Percentiles rank a stretch among this genome's conserved stretches.
These are phyloP conservation scores for Sinocyclocheilus rhinocerous DNA, from an alignment of 2,113 vertebrate species.

Conservation along the genomic window DNA sequence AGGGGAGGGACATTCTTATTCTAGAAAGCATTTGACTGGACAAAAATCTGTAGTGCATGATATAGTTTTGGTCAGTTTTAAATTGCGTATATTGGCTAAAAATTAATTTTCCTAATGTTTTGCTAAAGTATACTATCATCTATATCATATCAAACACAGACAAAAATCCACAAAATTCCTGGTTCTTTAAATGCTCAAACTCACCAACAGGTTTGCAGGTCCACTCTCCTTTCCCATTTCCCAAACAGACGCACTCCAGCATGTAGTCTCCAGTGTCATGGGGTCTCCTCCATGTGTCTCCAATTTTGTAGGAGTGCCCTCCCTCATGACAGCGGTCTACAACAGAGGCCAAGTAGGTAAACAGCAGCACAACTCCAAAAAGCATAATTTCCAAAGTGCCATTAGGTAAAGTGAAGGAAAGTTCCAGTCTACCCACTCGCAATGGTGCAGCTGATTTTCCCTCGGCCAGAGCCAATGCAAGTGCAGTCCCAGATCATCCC, in stretches of 20 bases:
- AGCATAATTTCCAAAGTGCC: neutral
- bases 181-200: conserved; percentile 48
- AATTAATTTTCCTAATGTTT: too few species aligned
- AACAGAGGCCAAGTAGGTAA: conserved; percentile 10
- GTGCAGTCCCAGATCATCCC: conserved; percentile 99
- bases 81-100: neutral
- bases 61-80: neutral
- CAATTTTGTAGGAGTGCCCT: conserved; percentile 93
- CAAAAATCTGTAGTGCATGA: neutral
- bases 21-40: neutral
- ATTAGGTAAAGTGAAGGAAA: neutral
- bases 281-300: conserved; percentile 91
- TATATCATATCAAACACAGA: neutral
- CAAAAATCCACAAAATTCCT: neutral
- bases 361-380: conserved; percentile 25
- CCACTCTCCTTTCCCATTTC: too few species aligned
- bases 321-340: conserved; percentile 96
- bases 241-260: too few species aligned
- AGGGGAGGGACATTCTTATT: neutral
- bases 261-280: conserved; percentile 79
- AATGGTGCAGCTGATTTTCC: conserved; percentile 96
- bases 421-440: conserved; percentile 81
- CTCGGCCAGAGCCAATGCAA: conserved; percentile 90
- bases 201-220: conserved; percentile 85
- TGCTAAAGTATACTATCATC: neutral